Evolutionary conservation across 2,113 vertebrate species (phyloP).

Genomic region (Pygoscelis adeliae): DNA sequence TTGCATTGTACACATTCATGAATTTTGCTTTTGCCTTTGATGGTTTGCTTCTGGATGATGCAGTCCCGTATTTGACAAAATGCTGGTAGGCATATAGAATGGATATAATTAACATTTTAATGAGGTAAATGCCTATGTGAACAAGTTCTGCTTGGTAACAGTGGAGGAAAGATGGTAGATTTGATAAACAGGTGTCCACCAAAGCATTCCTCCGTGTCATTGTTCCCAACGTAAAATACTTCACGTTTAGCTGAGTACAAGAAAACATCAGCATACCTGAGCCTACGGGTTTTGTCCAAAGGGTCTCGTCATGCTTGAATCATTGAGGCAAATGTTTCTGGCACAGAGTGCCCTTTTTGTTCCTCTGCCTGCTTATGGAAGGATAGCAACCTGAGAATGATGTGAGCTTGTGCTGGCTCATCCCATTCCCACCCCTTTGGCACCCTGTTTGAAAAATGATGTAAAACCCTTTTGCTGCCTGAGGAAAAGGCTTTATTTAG

Average conservation of each 20-base stretch:
- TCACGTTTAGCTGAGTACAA: background rate
- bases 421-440: background rate
- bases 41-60: background rate
- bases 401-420: background rate
- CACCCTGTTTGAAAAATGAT: background rate
- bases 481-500: background rate
- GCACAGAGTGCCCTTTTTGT: background rate
- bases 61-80: background rate
- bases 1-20: background rate
- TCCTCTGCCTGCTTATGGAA: background rate
- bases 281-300: background rate
- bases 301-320: background rate
- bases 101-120: background rate
- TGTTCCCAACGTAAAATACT: background rate
- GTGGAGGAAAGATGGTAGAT: background rate
- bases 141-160: conserved; percentile 30
- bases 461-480: background rate
- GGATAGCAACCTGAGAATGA: background rate
- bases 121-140: background rate
- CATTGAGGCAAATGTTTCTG: background rate
- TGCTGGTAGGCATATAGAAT: background rate
- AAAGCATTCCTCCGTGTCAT: background rate
- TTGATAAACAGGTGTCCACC: conserved; percentile 5
- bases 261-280: background rate
- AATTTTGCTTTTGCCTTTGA: background rate